Percentiles rank a stretch among this genome's conserved stretches.
These are phyloP conservation scores for Callipepla californica DNA, from an alignment of 2,113 vertebrate genomes.

Conservation along the genomic window DNA sequence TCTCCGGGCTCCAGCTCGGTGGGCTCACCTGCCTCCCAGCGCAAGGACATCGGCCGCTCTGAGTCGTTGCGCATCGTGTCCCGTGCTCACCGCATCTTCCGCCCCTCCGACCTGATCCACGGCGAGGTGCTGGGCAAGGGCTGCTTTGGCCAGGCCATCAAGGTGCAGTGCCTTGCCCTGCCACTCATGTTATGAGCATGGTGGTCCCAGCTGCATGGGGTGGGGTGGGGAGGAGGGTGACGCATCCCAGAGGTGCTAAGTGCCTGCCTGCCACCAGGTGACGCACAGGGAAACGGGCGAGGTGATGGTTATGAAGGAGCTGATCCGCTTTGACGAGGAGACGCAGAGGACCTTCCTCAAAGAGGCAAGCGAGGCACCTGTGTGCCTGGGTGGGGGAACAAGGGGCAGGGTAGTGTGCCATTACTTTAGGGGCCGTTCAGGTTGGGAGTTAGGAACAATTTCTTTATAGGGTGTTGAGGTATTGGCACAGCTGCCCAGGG, in stretches of 20 bases:
- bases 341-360: slow-evolving; percentile 96
- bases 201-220: rapidly evolving
- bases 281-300: slow-evolving; percentile 94
- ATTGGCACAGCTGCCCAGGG: too few species aligned
- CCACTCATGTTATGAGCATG: rapidly evolving
- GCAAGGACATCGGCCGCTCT: slow-evolving; percentile 92
- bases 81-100: slow-evolving; percentile 92
- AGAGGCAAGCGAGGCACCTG: slow-evolving; percentile 80
- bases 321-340: slow-evolving; percentile 96
- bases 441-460: too few species aligned
- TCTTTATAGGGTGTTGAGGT: too few species aligned
- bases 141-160: slow-evolving; percentile 97
- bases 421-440: too few species aligned
- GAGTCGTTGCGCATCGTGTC: slow-evolving; percentile 90
- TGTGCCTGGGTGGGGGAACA: neutral
- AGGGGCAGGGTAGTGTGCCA: neutral
- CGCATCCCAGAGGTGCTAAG: neutral
- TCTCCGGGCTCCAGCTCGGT: slow-evolving; percentile 87
- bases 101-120: slow-evolving; percentile 95
- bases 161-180: slow-evolving; percentile 77
- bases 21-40: slow-evolving; percentile 86
- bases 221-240: rapidly evolving
- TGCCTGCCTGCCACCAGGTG: slow-evolving; percentile 77
- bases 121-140: slow-evolving; percentile 96
- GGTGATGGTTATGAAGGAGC: slow-evolving; percentile 99